Evolutionary conservation across 2,797 vertebrate genomes (phyloP).

Genomic region (Myotis myotis): DNA sequence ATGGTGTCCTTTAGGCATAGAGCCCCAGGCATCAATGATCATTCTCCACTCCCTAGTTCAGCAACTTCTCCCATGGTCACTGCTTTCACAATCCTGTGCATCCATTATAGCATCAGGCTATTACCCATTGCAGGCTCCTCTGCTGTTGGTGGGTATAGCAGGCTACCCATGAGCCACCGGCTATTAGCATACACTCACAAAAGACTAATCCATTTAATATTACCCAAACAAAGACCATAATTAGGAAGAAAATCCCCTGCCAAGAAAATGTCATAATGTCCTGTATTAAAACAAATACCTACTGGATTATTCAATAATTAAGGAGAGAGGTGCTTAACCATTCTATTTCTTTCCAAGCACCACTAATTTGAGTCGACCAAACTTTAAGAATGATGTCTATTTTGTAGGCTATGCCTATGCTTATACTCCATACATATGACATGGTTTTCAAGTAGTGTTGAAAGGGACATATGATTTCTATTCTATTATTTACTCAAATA

Average conservation of each 20-base stretch:
- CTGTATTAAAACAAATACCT: not conserved
- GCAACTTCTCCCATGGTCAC: not conserved
- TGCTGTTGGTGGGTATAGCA: not conserved
- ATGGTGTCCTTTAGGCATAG: not conserved
- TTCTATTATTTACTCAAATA: conserved; percentile 32
- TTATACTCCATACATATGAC: not conserved
- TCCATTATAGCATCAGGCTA: not conserved
- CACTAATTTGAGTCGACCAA: not conserved
- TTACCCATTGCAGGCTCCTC: not conserved
- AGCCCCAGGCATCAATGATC: not conserved
- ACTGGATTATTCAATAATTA: not conserved
- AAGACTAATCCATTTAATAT: not conserved
- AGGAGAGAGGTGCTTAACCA: not conserved
- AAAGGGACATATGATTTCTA: not conserved
- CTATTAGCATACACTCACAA: not conserved
- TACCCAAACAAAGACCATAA: not conserved
- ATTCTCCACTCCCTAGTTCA: not conserved
- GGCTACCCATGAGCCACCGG: not conserved
- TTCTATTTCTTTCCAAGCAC: not conserved
- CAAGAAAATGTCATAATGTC: not conserved
- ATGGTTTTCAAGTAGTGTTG: not conserved
- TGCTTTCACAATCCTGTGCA: not conserved
- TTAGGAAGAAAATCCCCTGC: not conserved
- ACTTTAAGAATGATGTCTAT: not conserved
- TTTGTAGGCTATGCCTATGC: not conserved